A percentile compares a stretch with the other conserved stretches of the same genome.
phyloP scores from a whole-genome alignment of 2,888 invertebrate species.

The Zygothrica quintamaculata region DNA sequence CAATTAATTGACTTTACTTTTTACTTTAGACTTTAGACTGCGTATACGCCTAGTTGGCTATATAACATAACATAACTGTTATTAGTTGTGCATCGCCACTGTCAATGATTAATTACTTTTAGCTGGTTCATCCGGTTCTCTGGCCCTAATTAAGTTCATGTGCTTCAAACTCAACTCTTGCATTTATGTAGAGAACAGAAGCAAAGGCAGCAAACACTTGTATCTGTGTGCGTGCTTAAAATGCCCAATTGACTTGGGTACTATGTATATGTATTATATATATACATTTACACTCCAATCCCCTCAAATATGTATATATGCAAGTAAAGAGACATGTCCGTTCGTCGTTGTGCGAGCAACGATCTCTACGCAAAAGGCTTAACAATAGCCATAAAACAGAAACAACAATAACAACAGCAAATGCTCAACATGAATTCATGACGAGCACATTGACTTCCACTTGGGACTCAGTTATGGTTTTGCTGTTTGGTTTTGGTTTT shows the following conservation, averaged over 20 bases:
- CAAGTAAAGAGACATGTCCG: constrained; percentile 33
- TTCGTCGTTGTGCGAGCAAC: constrained; percentile 52
- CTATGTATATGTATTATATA: constrained; percentile 13
- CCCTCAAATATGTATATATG: neutral
- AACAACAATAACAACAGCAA: constrained; percentile 47
- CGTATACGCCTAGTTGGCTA: neutral
- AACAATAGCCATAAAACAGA: constrained; percentile 64
- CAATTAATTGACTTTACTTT: no score
- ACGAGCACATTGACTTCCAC: constrained; percentile 71
- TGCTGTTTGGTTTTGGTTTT: constrained; percentile 41
- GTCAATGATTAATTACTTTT: constrained; percentile 68
- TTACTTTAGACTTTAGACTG: no score
- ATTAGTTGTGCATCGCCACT: constrained; percentile 22
- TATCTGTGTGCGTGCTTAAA: constrained; percentile 78
- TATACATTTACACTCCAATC: no score
- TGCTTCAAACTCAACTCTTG: constrained; percentile 23
- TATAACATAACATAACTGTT: constrained; percentile 2
- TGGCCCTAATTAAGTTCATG: constrained; percentile 66
- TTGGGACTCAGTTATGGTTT: constrained; percentile 63
- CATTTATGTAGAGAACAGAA: constrained; percentile 10
- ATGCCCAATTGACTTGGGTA: constrained; percentile 72
- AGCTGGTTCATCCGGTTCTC: constrained; percentile 41
- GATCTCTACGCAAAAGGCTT: constrained; percentile 69
- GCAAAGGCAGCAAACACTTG: constrained; percentile 59
- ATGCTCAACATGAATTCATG: constrained; percentile 70